Base-by-base conservation (phyloP, 2,888 invertebrate species). In the Hyalella azteca region DNA sequence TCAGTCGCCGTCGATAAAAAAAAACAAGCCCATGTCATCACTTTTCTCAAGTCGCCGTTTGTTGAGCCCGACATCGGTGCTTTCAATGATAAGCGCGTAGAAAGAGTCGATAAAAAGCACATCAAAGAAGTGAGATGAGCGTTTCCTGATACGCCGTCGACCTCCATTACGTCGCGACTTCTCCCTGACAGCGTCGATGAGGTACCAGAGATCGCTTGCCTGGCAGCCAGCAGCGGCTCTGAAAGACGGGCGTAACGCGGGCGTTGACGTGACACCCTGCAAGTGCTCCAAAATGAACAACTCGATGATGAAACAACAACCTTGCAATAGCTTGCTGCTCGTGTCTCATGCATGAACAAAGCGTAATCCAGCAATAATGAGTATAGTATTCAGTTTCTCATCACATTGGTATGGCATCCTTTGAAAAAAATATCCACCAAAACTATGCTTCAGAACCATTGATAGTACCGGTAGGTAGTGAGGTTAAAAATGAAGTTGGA, bases 201-300 rank as follows among this genome's bases (percentile, higher is more conserved):
- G 26, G 29, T 26, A 54, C 54, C 22, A 54, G 54, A 26, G 54
- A 11, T 22, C 22, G 54, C 19, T 19, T n/a, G 50, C 0, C 26
- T 54, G 26, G 54, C 22, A 13, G 15, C 49, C 11, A 54, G 26
- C 26, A 5, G 9, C 9, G 15, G 66, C 66, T 32, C 66, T 36
- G 66, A 66, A 32, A 66, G 36, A 66, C 66, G 66, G 66, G 66
- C 66, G 66, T 66, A 66, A 66, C 66, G 15, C 11, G 66, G 66
- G 66, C 66, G 66, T 36, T 19, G 19, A 32, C 66, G 66, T 36
- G 66, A 66, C 66, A 66, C 66, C 66, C 66, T n/a, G 36, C 36
- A 36, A 29, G 66, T 36, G 13, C 36, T 36, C 66, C 36, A 36
- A 36, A 36, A 36, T 4, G 36, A 59, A 36, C 15, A 66, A 66